phyloP scores from a whole-genome alignment of 1,140 invertebrate genomes.

The Thereuonema tuberculata region DNA sequence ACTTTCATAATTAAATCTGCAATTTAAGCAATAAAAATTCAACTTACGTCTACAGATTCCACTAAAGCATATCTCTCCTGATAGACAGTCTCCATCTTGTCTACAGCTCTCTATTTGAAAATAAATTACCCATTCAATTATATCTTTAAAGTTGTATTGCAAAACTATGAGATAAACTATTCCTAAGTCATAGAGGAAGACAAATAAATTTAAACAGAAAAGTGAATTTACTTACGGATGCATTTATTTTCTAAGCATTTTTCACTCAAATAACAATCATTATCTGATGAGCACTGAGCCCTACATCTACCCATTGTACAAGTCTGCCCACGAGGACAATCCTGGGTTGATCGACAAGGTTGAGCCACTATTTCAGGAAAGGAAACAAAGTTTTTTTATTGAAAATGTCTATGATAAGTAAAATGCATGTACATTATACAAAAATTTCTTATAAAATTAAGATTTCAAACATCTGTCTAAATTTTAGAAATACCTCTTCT shows the following conservation, averaged over 20 bases:
- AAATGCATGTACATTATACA: background rate
- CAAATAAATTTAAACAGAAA: too few species aligned
- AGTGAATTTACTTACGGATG: constrained; percentile 48
- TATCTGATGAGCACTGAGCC: constrained; percentile 55
- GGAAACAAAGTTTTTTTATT: background rate
- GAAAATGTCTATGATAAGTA: background rate
- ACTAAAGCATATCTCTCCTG: constrained; percentile 8
- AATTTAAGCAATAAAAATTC: too few species aligned
- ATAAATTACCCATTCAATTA: too few species aligned
- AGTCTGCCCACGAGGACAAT: constrained; percentile 50
- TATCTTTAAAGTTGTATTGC: too few species aligned
- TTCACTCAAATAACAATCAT: constrained; percentile 78
- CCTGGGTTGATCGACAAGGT: constrained; percentile 49
- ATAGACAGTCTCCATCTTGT: constrained; percentile 6
- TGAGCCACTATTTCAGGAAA: constrained; percentile 47
- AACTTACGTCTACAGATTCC: constrained; percentile 4
- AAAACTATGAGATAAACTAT: too few species aligned
- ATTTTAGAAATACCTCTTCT: constrained; percentile 38
- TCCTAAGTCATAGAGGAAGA: too few species aligned
- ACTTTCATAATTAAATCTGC: too few species aligned
- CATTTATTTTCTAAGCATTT: constrained; percentile 68
- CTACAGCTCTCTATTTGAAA: constrained; percentile 8
- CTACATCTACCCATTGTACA: constrained; percentile 66
- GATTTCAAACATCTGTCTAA: too few species aligned
- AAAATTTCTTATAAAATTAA: background rate